phyloP scores from a whole-genome alignment of 2,113 vertebrate genomes.

The Carollia perspicillata region DNA sequence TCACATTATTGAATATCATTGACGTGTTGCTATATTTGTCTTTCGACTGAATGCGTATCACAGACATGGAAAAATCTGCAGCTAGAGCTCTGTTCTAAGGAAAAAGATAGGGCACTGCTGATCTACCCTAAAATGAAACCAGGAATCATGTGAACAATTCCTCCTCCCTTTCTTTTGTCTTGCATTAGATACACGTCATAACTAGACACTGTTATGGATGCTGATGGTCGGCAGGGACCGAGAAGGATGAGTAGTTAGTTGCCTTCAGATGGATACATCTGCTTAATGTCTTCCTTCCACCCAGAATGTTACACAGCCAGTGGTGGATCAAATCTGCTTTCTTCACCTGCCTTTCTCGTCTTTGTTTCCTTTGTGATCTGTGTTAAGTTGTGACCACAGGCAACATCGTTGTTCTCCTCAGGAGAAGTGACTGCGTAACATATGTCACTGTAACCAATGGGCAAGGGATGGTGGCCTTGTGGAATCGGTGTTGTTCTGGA shows the following conservation, averaged over 20 bases:
- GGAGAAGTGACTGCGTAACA: neutral
- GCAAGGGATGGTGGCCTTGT: neutral
- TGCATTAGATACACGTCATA: neutral
- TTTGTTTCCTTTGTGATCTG: neutral
- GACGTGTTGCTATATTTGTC: neutral
- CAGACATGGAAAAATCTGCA: neutral
- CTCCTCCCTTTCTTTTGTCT: neutral
- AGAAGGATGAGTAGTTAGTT: neutral
- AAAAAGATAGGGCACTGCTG: neutral
- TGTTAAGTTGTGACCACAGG: neutral
- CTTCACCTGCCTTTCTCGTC: neutral
- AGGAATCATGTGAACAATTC: neutral
- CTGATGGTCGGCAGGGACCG: neutral
- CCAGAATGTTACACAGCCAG: neutral
- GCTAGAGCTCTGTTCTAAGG: neutral
- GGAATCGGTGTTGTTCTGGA: neutral
- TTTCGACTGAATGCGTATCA: neutral
- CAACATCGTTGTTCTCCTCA: neutral
- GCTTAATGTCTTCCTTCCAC: neutral
- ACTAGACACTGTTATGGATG: neutral
- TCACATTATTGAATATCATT: neutral
- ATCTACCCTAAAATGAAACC: neutral
- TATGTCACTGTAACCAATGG: neutral
- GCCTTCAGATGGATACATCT: neutral
- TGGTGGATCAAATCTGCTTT: neutral